phyloP scores from a whole-genome alignment of 2,113 vertebrate genomes.

The Atrichornis clamosus region DNA sequence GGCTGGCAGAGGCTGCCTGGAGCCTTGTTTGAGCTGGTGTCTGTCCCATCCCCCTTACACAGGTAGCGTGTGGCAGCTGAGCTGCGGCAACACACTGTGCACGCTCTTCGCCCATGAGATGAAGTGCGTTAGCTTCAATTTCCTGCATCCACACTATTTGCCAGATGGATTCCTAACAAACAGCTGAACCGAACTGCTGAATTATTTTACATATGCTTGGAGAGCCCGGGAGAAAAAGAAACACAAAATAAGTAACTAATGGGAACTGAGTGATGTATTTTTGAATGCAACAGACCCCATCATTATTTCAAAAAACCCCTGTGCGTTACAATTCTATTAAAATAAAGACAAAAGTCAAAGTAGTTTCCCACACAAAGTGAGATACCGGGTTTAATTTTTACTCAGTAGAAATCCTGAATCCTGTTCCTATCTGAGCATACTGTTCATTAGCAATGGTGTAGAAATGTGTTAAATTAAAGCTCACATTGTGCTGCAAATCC shows the following conservation, averaged over 20 bases:
- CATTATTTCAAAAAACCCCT: background rate
- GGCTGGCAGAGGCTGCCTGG: background rate
- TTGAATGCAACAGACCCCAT: background rate
- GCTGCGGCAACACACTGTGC: background rate
- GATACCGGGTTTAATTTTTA: background rate
- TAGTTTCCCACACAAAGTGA: background rate
- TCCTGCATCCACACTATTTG: background rate
- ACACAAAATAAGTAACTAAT: background rate
- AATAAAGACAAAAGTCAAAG: background rate
- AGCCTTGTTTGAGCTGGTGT: background rate
- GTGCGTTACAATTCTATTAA: background rate
- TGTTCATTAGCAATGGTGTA: background rate
- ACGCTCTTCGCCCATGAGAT: background rate
- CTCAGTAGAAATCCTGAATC: background rate
- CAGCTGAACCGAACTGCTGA: background rate
- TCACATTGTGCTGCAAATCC: background rate
- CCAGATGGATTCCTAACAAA: background rate
- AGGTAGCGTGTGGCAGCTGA: background rate
- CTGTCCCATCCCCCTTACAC: background rate
- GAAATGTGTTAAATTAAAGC: background rate
- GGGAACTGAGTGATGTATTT: background rate
- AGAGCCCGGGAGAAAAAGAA: background rate
- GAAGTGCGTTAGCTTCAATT: background rate
- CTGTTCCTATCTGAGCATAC: background rate
- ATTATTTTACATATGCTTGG: conserved; percentile 9